phyloP scores from a whole-genome alignment of 2,888 invertebrate species.

The Mechanitis messenoides region DNA sequence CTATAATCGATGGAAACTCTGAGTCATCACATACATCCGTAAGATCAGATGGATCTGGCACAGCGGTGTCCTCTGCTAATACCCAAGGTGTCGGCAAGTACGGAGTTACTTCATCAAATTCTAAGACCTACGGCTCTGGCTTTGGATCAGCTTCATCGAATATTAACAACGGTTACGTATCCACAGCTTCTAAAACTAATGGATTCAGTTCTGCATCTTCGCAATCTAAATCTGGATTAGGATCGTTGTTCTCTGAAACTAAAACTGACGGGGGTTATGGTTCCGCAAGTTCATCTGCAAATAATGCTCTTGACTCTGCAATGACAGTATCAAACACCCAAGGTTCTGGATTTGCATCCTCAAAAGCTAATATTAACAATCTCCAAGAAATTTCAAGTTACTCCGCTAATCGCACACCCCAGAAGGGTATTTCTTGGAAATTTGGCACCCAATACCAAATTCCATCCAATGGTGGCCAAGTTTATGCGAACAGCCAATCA shows the following conservation, averaged over 20 bases:
- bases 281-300: constrained; percentile 41
- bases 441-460: constrained; percentile 57
- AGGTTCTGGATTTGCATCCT: constrained; percentile 45
- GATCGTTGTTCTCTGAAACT: constrained; percentile 37
- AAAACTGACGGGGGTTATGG: constrained; percentile 42
- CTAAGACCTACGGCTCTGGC: constrained; percentile 44
- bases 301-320: constrained; percentile 38
- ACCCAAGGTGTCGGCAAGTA: constrained; percentile 45
- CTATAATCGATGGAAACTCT: constrained; percentile 42
- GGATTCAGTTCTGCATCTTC: constrained; percentile 47
- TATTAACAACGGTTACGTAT: constrained; percentile 46
- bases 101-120: constrained; percentile 50
- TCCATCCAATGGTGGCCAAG: constrained; percentile 41
- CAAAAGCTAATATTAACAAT: constrained; percentile 49
- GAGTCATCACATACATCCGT: constrained; percentile 50
- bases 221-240: constrained; percentile 41
- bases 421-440: constrained; percentile 55
- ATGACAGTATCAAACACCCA: constrained; percentile 47
- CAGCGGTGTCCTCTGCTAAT: constrained; percentile 51
- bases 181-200: constrained; percentile 45
- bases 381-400: constrained; percentile 41
- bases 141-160: constrained; percentile 51
- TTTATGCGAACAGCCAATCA: constrained; percentile 35
- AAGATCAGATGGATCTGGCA: constrained; percentile 44
- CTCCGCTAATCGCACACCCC: constrained; percentile 41